These are phyloP conservation scores for Pachydiplax longipennis DNA, from an alignment of 2,888 invertebrate species.

Conservation along the genomic window DNA sequence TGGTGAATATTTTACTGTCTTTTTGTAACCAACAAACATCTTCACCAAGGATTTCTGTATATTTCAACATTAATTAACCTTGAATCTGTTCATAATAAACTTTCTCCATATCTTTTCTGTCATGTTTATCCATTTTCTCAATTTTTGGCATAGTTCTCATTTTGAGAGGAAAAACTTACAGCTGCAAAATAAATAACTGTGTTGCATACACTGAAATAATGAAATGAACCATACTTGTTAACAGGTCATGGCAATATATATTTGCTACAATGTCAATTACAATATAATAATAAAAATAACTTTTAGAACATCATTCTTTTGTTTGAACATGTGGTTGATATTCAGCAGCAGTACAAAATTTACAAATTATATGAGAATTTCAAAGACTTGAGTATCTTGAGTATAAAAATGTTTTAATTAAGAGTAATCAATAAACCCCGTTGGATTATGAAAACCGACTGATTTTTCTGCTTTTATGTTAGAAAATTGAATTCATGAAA, in stretches of 20 bases:
- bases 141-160: too few species aligned
- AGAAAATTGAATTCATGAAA: not conserved
- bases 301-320: not conserved
- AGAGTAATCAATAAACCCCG: not conserved
- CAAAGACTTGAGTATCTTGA: not conserved
- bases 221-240: not conserved
- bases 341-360: not conserved
- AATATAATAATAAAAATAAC: constrained; percentile 14
- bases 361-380: not conserved
- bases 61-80: too few species aligned
- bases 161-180: too few species aligned
- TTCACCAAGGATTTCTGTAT: too few species aligned
- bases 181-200: not conserved
- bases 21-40: too few species aligned
- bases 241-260: constrained; percentile 21
- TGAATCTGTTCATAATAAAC: too few species aligned
- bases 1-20: too few species aligned
- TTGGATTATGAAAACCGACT: not conserved
- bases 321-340: constrained; percentile 1
- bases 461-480: not conserved
- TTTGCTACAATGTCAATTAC: not conserved
- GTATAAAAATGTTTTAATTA: constrained; percentile 3
- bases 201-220: not conserved
- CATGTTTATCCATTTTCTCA: not conserved
- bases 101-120: not conserved